Conservation (phyloP, 2,888 invertebrate species). For the Sarcophaga rosellei region DNA sequence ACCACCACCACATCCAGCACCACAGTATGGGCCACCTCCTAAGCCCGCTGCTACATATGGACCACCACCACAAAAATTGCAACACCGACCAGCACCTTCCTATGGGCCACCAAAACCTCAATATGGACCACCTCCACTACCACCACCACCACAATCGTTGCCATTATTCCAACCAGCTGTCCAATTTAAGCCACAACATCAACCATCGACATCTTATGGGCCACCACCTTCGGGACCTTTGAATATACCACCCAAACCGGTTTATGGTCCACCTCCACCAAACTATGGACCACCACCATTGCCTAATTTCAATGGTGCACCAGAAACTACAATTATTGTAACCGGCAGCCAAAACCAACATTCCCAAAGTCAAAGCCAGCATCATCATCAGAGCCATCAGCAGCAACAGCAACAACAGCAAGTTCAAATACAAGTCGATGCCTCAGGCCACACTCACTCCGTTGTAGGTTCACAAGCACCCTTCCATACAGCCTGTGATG, state of each 20-base stretch:
- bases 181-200: slow-evolving; percentile 74
- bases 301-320: slow-evolving; percentile 71
- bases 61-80: slow-evolving; percentile 67
- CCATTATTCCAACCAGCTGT: slow-evolving; percentile 77
- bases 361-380: slow-evolving; percentile 27
- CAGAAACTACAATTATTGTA: slow-evolving; percentile 75
- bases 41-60: slow-evolving; percentile 71
- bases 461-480: slow-evolving; percentile 77
- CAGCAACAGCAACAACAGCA: slow-evolving; percentile 84
- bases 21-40: slow-evolving; percentile 78
- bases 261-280: slow-evolving; percentile 79
- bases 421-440: slow-evolving; percentile 78
- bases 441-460: slow-evolving; percentile 76
- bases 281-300: slow-evolving; percentile 80
- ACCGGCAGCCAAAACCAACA: slow-evolving; percentile 37
- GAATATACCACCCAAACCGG: slow-evolving; percentile 78
- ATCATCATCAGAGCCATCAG: slow-evolving; percentile 83
- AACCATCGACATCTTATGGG: slow-evolving; percentile 76
- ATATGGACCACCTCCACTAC: slow-evolving; percentile 76
- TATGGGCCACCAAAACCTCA: slow-evolving; percentile 82
- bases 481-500: slow-evolving; percentile 85
- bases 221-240: slow-evolving; percentile 77
- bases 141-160: slow-evolving; percentile 76
- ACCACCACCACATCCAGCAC: slow-evolving; percentile 71
- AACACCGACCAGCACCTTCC: slow-evolving; percentile 43